Evolutionary conservation across 2,888 invertebrate genomes (phyloP).

Genomic region (Sericinus montela): DNA sequence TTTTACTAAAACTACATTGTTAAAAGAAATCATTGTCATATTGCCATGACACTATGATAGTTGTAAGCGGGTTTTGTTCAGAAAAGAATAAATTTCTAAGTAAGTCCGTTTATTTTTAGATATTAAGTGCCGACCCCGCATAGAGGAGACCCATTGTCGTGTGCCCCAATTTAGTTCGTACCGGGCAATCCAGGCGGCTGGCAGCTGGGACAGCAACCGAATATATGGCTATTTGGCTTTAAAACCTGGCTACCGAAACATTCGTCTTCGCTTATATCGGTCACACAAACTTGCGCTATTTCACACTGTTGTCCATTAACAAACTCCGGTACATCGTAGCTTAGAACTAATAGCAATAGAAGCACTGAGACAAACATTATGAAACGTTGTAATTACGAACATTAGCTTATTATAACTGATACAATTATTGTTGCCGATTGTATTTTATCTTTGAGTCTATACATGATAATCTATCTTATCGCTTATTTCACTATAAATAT

Average conservation of each 20-base stretch:
- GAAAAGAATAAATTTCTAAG: constrained; percentile 10
- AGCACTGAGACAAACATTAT: constrained; percentile 15
- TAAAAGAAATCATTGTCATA: too few species aligned
- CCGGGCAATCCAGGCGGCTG: constrained; percentile 28
- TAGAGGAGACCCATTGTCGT: constrained; percentile 17
- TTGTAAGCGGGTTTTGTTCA: constrained; percentile 3
- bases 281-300: constrained; percentile 53
- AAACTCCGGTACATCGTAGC: constrained; percentile 23
- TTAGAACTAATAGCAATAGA: constrained; percentile 19
- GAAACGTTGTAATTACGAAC: constrained; percentile 9
- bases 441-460: constrained; percentile 9
- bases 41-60: not conserved
- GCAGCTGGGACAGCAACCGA: constrained; percentile 71
- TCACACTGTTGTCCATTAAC: constrained; percentile 41
- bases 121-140: constrained; percentile 13
- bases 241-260: constrained; percentile 42
- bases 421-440: constrained; percentile 31
- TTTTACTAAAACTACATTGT: too few species aligned
- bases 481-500: constrained; percentile 2
- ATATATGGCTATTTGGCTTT: constrained; percentile 42
- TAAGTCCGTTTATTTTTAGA: constrained; percentile 15
- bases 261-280: constrained; percentile 46
- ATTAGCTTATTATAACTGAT: constrained; percentile 12
- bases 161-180: constrained; percentile 13
- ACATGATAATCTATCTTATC: constrained; percentile 19